Base-by-base conservation (phyloP, 2,888 invertebrate genomes). In the Ichneumoninae sp. region DNA sequence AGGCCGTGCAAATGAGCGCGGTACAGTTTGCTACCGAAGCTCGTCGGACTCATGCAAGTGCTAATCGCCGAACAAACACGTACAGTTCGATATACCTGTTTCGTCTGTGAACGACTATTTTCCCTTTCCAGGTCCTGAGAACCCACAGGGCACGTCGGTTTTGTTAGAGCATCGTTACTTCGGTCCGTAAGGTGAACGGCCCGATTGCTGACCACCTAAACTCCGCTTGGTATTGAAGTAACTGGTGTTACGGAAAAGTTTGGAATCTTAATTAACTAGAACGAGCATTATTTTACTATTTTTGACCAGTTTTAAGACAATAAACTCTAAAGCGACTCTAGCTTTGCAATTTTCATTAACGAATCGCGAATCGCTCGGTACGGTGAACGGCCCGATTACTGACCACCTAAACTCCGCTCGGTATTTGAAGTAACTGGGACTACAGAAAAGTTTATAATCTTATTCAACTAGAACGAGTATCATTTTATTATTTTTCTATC, bases 11-110 rank as follows among this genome's bases (percentile, higher is more conserved):
- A 91, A 91, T 89, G 89, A 91, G 88, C 82, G 44, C 87, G 83
- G 88, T 83, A 80, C 81, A 47, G 72, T 81, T 82, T 52, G 83
- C 82, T 83, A 86, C 83, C 82, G 85, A 80, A 60, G 68, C 86
- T 88, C 83, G 80, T 30, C 86, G 87, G 86, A 86, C 87, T 86
- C 87, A 86, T 71, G 80, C 77, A 87, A 85, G 86, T 91, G 91
- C 84, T 92, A 92, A 92, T 92, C 89, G 88, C 86, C 88, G 89
- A 91, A 91, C 92, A 92, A 92, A 90, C 91, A 89, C 87, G 88
- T 87, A 89, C 88, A 89, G 90, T 90, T 90, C 86, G 88, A 86
- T 86, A 85, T 62, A 60, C 65, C 66, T 33, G 60, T 50, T 68
- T 19, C 44, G 22, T 65, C 69, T 76, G 74, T 60, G 70, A 62